These are phyloP conservation scores for Salvator merianae DNA, from an alignment of 2,113 vertebrate species.

Conservation along the genomic window DNA sequence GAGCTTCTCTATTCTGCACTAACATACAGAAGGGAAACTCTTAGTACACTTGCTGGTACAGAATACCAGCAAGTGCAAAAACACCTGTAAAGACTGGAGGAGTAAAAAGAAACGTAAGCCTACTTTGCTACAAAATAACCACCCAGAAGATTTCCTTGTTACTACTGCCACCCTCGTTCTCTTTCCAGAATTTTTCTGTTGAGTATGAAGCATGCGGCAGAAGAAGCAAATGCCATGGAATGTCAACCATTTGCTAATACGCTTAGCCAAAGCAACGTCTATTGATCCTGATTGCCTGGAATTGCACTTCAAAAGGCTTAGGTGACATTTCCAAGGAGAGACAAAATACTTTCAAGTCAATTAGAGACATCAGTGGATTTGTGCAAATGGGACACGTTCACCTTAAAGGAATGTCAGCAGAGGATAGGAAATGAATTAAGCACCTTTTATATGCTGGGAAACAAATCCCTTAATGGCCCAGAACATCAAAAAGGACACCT, in stretches of 20 bases:
- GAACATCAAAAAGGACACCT: constrained; percentile 49
- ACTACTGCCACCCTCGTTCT: not conserved
- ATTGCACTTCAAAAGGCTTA: constrained; percentile 72
- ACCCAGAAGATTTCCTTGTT: not conserved
- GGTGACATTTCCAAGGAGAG: constrained; percentile 75
- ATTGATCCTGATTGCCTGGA: constrained; percentile 73
- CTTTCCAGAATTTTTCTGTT: not conserved
- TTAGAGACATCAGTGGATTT: constrained; percentile 61
- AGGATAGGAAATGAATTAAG: constrained; percentile 62
- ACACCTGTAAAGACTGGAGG: not conserved
- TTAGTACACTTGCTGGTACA: too few species aligned
- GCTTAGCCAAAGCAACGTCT: constrained; percentile 62
- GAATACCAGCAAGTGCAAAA: too few species aligned
- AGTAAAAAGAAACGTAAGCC: not conserved
- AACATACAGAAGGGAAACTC: too few species aligned
- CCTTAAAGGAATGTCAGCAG: constrained; percentile 59
- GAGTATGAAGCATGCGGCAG: not conserved
- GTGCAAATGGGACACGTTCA: constrained; percentile 52
- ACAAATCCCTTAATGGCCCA: constrained; percentile 63
- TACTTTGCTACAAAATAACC: not conserved
- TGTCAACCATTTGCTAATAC: constrained; percentile 70
- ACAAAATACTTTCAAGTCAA: constrained; percentile 70
- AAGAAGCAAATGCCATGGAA: constrained; percentile 40
- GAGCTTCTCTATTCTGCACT: too few species aligned
- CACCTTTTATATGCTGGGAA: constrained; percentile 48